These are phyloP conservation scores for Cebidichthys violaceus DNA, from an alignment of 2,113 vertebrate species.

Conservation along the genomic window DNA sequence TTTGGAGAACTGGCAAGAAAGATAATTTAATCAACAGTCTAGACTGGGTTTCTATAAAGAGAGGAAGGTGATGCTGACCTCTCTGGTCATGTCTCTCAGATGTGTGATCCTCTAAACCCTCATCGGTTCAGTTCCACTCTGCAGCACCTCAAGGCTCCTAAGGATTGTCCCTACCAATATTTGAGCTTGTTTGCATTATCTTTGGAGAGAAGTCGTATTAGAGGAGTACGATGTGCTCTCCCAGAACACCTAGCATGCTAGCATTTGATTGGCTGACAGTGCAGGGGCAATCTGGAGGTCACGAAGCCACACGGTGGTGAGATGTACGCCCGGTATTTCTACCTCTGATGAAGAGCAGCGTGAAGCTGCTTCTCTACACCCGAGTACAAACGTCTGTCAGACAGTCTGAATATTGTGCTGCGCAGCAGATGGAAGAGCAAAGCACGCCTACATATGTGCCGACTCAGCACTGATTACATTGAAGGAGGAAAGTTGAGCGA, in stretches of 20 bases:
- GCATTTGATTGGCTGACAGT: background rate
- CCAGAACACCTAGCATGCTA: background rate
- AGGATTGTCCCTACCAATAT: background rate
- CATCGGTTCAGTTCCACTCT: background rate
- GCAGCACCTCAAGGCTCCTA: no score
- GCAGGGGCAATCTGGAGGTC: background rate
- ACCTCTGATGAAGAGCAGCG: no score
- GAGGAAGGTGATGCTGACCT: background rate
- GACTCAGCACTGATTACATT: no score
- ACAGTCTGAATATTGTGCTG: no score
- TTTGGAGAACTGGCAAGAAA: conserved; percentile 18
- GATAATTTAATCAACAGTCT: conserved; percentile 35
- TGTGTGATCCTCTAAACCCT: background rate
- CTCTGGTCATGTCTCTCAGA: background rate
- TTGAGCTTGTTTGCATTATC: no score
- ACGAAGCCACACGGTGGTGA: background rate
- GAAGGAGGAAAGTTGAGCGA: no score
- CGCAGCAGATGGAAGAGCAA: no score
- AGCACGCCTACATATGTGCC: no score
- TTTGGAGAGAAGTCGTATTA: background rate
- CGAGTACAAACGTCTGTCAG: no score
- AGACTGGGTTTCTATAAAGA: background rate
- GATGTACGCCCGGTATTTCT: background rate
- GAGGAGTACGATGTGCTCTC: background rate
- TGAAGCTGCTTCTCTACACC: no score